These are phyloP conservation scores for Nyctibius grandis DNA, from an alignment of 2,797 vertebrate species.

Conservation along the genomic window DNA sequence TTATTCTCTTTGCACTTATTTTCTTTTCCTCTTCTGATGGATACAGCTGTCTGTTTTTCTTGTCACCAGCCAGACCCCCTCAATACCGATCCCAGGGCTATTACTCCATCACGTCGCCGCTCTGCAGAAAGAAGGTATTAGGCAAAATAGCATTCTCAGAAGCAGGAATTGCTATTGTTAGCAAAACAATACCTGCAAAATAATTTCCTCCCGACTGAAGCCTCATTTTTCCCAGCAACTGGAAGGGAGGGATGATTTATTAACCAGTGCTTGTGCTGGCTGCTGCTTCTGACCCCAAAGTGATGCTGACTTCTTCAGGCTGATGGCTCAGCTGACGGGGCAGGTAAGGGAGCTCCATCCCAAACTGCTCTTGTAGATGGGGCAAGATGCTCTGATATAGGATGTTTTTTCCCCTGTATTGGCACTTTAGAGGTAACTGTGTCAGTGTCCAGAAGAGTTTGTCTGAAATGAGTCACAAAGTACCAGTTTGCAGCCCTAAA, in stretches of 20 bases:
- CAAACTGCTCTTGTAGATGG: fast-evolving
- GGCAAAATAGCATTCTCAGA: slow-evolving; percentile 66
- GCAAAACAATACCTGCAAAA: slow-evolving; percentile 70
- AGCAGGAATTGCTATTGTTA: slow-evolving; percentile 70
- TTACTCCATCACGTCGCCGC: slow-evolving; percentile 62
- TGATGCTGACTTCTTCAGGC: neutral
- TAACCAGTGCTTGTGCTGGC: neutral
- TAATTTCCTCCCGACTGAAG: slow-evolving; percentile 47
- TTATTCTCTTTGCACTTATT: slow-evolving; percentile 54
- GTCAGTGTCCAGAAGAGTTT: neutral
- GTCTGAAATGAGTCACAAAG: neutral
- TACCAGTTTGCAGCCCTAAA: fast-evolving
- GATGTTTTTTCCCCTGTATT: fast-evolving
- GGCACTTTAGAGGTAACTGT: neutral
- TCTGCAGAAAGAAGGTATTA: slow-evolving; percentile 68
- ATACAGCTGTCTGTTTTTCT: slow-evolving; percentile 56
- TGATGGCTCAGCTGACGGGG: neutral
- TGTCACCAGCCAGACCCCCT: slow-evolving; percentile 61
- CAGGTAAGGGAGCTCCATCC: neutral
- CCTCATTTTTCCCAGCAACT: slow-evolving; percentile 33
- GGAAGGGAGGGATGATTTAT: slow-evolving; percentile 29
- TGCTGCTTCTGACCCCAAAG: neutral
- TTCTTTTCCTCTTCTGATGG: slow-evolving; percentile 50
- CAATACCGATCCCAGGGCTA: slow-evolving; percentile 44
- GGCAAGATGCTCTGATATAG: fast-evolving